Evolutionary conservation across 2,797 vertebrate genomes (phyloP), one percentile per base, ranked within the genome.

Genomic region (Bufotes viridis): DNA sequence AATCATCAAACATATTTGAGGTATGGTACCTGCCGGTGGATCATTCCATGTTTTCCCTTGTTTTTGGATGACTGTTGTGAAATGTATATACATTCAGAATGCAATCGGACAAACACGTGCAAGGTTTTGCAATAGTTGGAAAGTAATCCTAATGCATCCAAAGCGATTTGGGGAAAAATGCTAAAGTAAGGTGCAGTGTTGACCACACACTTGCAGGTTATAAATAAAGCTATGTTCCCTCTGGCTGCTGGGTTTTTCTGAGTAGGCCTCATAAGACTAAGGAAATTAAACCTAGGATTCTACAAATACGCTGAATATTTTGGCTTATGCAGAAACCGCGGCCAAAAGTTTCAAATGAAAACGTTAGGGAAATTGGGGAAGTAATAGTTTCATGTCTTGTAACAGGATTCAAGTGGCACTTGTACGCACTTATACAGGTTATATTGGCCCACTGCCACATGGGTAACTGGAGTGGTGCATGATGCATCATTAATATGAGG

Each of bases 1-100:
- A 99, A 92, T 96, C 97, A 0, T 92, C 97, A 86, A 98, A 98
- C 93, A 96, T 99, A 92, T 99, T 99, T 8, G 98, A 99, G 98
- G 98, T 99, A 98, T 96, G 96, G 58, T 55, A 86, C 90, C 65
- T 49, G 34, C 34, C 65, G 7, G 29, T 58, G 24, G 58, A 69
- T 78, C 74, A 57, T 42, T 78, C 67, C 42, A 70, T 58, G 53
- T 55, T 49, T 51, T 22, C 13, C 29, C 84, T 60, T 82, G 78
- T 86, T 89, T 63, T 84, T 75, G 74, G 63, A 79, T 63, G 3
- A 81, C 20, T 70, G 18, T 75, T 29, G 55, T 49, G 49, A 72
- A 83, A 89, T 63, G 9, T 42, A 51, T 70, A 81, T 57, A 79
- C 57, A 24, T 72, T 18, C 53, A 84, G 60, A 67, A 5, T 89